Percentiles rank a stretch among this genome's conserved stretches.
phyloP scores from a whole-genome alignment of 2,888 invertebrate species.

The Caprella mutica region DNA sequence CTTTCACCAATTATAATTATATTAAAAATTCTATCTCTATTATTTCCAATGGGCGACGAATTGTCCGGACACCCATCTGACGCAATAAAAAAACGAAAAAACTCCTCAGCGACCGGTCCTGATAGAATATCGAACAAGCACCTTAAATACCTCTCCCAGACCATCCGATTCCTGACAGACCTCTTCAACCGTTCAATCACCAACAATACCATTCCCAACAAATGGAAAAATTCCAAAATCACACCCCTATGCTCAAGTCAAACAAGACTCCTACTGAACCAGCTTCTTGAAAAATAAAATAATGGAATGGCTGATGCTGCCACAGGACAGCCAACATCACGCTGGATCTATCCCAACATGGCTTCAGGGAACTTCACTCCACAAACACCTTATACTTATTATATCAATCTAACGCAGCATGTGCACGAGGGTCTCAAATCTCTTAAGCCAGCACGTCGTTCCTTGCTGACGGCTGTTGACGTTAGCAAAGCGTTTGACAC shows the following conservation, averaged over 20 bases:
- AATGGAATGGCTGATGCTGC: neutral
- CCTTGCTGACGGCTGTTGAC: neutral
- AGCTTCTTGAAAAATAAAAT: neutral
- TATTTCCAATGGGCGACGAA: no score
- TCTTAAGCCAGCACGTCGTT: neutral
- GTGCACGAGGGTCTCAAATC: neutral
- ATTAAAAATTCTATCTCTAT: no score
- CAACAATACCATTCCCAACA: neutral
- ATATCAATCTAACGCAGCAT: neutral
- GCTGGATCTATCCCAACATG: neutral
- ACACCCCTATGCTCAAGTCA: neutral
- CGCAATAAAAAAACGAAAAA: neutral
- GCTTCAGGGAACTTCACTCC: neutral
- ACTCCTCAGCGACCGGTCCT: neutral
- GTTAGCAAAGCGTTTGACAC: neutral
- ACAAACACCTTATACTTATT: neutral
- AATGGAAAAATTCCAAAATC: neutral
- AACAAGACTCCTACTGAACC: neutral
- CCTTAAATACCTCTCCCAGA: neutral
- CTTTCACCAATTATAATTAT: no score
- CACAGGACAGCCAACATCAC: neutral
- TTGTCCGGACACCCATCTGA: no score
- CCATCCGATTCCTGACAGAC: neutral
- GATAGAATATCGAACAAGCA: neutral
- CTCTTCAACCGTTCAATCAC: neutral